Evolutionary conservation across 2,797 vertebrate genomes (phyloP), one percentile per base, ranked within the genome.

Genomic region (Carapus acus): DNA sequence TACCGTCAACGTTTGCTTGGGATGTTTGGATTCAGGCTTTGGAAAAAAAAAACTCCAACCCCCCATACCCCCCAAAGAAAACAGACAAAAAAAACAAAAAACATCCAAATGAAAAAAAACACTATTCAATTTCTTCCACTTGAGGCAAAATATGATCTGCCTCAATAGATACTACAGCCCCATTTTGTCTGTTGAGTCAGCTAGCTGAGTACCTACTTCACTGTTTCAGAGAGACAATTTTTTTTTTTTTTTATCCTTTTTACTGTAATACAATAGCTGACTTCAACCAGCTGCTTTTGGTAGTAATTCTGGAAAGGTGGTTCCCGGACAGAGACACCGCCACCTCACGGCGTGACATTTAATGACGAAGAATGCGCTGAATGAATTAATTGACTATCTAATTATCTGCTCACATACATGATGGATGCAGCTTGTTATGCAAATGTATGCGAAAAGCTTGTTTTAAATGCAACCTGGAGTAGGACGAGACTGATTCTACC

Each of bases 381-480:
- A 84, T 83, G 79, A 82, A 62, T 37, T 43, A 79, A 85, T 85
- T 83, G 74, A 84, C 85, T 70, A 80, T 80, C 77, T 82, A 69
- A 65, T 74, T 83, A 82, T 84, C 76, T 77, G 77, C 78, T 67
- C 65, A 9, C 74, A 70, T 69, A 81, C 69, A 67, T 71, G 76
- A 84, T 67, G 77, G 79, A 69, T 51, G 65, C 73, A 76, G 77
- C 77, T 73, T 78, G 77, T 75, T 82, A 80, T 82, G 76, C 77
- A 83, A 80, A 82, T 82, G 56, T 42, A 58, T 1, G 8, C 49
- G 72, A 65, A 76, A 54, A 63, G 41, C 54, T 71, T 50, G 27
- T 85, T 74, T 84, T 77, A 85, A 83, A 86, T 82, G 79, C 79
- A 85, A 83, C 85, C 84, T 65, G 77, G 66, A n/a, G 46, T 59